Base-by-base conservation (phyloP, 2,113 vertebrate species). In the Ranitomeya variabilis region DNA sequence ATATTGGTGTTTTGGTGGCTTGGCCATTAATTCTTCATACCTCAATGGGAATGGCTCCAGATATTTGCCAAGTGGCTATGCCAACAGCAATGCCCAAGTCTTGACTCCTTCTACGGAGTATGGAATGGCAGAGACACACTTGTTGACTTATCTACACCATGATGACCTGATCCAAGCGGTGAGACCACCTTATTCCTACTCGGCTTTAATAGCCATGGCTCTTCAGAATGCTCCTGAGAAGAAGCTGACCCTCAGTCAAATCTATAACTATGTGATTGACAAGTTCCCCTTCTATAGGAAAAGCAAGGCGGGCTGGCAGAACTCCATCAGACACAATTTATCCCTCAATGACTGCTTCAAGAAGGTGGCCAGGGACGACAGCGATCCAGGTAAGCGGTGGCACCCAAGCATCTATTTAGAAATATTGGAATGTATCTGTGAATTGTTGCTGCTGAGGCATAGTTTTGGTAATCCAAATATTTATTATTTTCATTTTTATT, bases 341-440 rank as follows among this genome's bases (percentile, higher is more conserved):
- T 98, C 97, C 14, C 96, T 98, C 95, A 97, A 98, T 84, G 96
- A 96, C 90, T 97, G 97, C 90, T 98, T 99, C 91, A 96, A 95
- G 86, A 98, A 97, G 67, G 96, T 98, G 76, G 96, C 97, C 0
- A 91, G 97, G 15, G 96, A 94, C 0, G 94, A 97, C 80, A 95
- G 95, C 26, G 97, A 98, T 18, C 97, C 97, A 13, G 98, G 98
- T 98, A 21, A 26, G 62, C 1, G n/a, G 37, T 45, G 5, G 37
- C 37, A 5, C 37, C 37, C 37, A 45, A 45, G 37, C 37, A 45
- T 45, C 37, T 45, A 3, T 45, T 45, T n/a, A n/a, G n/a, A n/a
- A n/a, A n/a, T n/a, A n/a, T 45, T 45, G 37, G 37, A 45, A 45
- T 45, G 37, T 45, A 45, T 45, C 37, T 45, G 37, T 45, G 37